A percentile compares a stretch with the other conserved stretches of the same genome.
phyloP scores from a whole-genome alignment of 1,140 invertebrate species.

The Subanguina moxae region DNA sequence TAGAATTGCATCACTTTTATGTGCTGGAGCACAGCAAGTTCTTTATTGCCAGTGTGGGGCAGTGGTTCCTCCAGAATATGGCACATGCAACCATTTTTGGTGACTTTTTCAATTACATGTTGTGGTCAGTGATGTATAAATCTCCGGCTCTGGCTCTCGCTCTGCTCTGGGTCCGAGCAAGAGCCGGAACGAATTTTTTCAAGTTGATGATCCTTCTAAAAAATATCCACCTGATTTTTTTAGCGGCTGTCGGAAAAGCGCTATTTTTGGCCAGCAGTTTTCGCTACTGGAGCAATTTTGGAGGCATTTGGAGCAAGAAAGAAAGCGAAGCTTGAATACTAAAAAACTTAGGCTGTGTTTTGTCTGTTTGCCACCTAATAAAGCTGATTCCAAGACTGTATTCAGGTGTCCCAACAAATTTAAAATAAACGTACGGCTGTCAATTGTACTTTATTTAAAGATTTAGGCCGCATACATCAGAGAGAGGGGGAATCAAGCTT shows the following conservation, averaged over 20 bases:
- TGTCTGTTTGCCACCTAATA: neutral
- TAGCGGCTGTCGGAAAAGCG: slow-evolving; percentile 36
- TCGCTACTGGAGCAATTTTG: slow-evolving; percentile 38
- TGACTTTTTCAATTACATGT: no score
- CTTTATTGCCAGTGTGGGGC: slow-evolving; percentile 42
- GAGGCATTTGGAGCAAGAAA: slow-evolving; percentile 3
- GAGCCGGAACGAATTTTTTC: no score
- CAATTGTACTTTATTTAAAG: no score
- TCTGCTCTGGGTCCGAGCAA: no score
- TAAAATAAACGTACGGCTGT: no score
- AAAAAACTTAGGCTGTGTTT: neutral
- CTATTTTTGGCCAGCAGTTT: slow-evolving; percentile 37
- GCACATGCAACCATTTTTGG: slow-evolving; percentile 37
- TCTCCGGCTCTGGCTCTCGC: no score
- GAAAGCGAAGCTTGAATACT: neutral
- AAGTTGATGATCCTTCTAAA: no score
- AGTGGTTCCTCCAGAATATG: slow-evolving; percentile 52
- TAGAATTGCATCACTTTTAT: slow-evolving; percentile 29
- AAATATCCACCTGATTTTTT: slow-evolving; percentile 21
- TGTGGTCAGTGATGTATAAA: no score
- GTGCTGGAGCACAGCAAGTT: slow-evolving; percentile 43
- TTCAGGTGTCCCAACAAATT: no score
- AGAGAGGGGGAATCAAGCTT: no score
- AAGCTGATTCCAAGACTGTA: neutral
- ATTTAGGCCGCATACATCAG: no score